Evolutionary conservation across 2,797 vertebrate genomes (phyloP).

Genomic region (Lemur catta): DNA sequence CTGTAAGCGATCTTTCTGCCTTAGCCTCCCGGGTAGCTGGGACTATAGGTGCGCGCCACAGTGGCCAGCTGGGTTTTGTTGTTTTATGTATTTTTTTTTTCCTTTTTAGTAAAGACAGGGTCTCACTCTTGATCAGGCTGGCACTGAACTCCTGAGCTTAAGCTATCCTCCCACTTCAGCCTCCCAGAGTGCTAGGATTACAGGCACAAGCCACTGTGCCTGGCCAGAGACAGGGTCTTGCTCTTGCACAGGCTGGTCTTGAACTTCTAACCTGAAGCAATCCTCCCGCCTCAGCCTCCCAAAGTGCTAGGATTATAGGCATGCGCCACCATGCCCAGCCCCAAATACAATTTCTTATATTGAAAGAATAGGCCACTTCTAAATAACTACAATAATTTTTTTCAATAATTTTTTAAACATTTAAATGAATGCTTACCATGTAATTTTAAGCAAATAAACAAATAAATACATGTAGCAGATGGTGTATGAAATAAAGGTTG

Average conservation of each 20-base stretch:
- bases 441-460: background rate
- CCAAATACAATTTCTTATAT: background rate
- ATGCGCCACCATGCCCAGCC: background rate
- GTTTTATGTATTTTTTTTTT: no score
- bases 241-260: background rate
- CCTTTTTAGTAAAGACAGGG: no score
- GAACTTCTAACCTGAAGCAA: background rate
- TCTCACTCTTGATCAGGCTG: no score
- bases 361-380: constrained; percentile 29
- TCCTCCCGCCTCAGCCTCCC: background rate
- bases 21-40: background rate
- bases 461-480: background rate
- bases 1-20: background rate
- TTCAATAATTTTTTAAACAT: background rate
- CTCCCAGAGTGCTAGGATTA: no score
- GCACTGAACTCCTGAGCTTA: no score
- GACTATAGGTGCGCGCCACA: background rate
- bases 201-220: no score
- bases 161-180: no score
- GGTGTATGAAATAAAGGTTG: background rate
- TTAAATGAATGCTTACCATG: background rate
- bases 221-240: background rate
- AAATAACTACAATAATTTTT: constrained; percentile 9
- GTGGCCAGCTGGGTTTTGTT: background rate
- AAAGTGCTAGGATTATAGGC: background rate